Base-by-base conservation (phyloP, 2,113 vertebrate genomes). In the Melanotaenia duboulayi region DNA sequence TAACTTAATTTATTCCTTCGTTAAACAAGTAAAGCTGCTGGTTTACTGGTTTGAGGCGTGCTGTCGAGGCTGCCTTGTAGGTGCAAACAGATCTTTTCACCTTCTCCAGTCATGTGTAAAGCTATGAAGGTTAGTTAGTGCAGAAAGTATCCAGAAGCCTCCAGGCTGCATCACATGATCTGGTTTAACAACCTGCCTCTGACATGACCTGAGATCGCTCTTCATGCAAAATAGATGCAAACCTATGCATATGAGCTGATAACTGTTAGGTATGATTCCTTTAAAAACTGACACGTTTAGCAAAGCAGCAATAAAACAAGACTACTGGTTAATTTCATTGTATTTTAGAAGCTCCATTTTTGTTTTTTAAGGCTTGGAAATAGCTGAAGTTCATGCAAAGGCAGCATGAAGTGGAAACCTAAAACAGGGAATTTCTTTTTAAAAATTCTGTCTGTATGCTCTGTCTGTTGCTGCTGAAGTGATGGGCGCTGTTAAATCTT, bases 151-250 rank as follows among this genome's bases (percentile, higher is more conserved):
- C n/a, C 20, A 23, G 8, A 24, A 42, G 32, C 14, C 9, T 22
- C 55, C n/a, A 11, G 32, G 32, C 32, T 35, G 32, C 32, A 35
- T 35, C 32, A 35, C 32, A 35, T 35, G 32, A 35, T 7, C 32
- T 35, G 32, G 5, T 35, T 35, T 35, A 8, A 35, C 32, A 35
- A 35, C 32, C 32, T 35, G 5, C 32, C 32, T 35, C 32, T 42
- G 7, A 44, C 13, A 24, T 24, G 39, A 8, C 16, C 25, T 17
- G 28, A 50, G 12, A 23, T 22, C 25, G 24, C 20, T n/a, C n/a
- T 51, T 55, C 35, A 87, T 78, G 74, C 71, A 87, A 84, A 72
- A 48, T 1, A 64, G 7, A 74, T 74, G 75, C 56, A 84, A 82
- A 86, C 1, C 2, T 2, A 73, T 52, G 75, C 54, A 82, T 82